Conservation (phyloP, 2,113 vertebrate species). For the Alosa alosa region DNA sequence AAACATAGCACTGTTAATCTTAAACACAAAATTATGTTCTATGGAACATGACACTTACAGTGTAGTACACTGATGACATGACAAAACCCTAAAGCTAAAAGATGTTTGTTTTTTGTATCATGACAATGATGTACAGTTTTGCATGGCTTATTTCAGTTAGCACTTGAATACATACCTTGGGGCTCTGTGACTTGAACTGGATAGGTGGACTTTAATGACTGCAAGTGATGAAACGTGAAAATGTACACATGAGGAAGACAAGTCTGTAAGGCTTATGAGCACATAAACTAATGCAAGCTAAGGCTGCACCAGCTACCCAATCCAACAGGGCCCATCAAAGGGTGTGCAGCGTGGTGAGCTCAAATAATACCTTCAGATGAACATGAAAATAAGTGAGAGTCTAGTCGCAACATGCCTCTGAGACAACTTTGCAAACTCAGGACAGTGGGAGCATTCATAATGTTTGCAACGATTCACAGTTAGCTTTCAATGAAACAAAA, state of each 20-base stretch:
- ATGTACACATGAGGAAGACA: neutral
- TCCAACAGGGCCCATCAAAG: neutral
- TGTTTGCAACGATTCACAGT: neutral
- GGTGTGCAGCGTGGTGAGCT: neutral
- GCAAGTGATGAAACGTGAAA: slow-evolving; percentile 46
- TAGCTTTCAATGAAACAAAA: neutral
- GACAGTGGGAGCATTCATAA: neutral
- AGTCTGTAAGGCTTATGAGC: neutral
- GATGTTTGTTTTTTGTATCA: neutral
- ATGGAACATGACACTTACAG: too few species aligned
- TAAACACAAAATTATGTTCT: too few species aligned
- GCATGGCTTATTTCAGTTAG: neutral
- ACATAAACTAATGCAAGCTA: slow-evolving; percentile 36
- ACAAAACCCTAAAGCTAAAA: neutral
- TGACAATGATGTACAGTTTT: neutral
- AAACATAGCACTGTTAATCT: too few species aligned
- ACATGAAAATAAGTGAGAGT: neutral
- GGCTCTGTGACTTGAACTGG: slow-evolving; percentile 92
- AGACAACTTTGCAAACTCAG: neutral
- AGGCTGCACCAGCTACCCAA: neutral
- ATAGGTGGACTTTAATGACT: slow-evolving; percentile 87
- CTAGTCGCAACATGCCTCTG: neutral
- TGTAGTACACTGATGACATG: neutral
- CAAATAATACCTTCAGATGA: neutral
- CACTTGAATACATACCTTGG: slow-evolving; percentile 71